Conservation (phyloP, 2,113 vertebrate species). For the Scopus umbretta region DNA sequence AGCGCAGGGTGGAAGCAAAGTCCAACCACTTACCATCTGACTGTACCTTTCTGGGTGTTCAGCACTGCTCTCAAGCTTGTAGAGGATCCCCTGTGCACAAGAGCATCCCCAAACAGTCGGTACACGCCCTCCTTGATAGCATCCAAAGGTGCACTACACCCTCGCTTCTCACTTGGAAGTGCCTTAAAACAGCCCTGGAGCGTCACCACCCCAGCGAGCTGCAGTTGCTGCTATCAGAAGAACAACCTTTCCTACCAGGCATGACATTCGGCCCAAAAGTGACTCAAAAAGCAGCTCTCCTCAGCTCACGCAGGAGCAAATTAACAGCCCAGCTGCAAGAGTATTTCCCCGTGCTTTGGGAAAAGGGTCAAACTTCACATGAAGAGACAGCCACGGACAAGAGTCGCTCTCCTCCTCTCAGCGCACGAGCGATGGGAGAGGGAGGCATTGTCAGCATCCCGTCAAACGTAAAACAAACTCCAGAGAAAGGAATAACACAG, state of each 20-base stretch:
- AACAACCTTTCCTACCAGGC: background rate
- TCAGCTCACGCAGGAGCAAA: background rate
- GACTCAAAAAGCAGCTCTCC: background rate
- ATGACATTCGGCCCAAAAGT: background rate
- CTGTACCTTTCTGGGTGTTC: background rate
- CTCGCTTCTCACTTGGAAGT: rapidly evolving
- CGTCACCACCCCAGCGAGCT: rapidly evolving
- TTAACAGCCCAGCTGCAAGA: background rate
- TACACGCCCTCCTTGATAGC: rapidly evolving
- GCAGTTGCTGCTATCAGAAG: no score
- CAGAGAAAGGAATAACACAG: background rate
- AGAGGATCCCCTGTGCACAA: background rate
- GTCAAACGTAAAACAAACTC: background rate
- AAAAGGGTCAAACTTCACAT: background rate
- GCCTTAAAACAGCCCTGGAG: background rate
- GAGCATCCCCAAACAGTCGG: background rate
- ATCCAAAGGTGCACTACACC: rapidly evolving
- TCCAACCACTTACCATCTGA: background rate
- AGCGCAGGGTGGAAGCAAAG: background rate
- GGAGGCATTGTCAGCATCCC: background rate
- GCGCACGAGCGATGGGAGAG: rapidly evolving
- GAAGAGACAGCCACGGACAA: background rate
- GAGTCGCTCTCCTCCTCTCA: background rate
- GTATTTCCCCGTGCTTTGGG: background rate
- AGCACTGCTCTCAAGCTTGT: rapidly evolving